phyloP scores from a whole-genome alignment of 2,888 invertebrate species.

The Cacoxenus indagator region DNA sequence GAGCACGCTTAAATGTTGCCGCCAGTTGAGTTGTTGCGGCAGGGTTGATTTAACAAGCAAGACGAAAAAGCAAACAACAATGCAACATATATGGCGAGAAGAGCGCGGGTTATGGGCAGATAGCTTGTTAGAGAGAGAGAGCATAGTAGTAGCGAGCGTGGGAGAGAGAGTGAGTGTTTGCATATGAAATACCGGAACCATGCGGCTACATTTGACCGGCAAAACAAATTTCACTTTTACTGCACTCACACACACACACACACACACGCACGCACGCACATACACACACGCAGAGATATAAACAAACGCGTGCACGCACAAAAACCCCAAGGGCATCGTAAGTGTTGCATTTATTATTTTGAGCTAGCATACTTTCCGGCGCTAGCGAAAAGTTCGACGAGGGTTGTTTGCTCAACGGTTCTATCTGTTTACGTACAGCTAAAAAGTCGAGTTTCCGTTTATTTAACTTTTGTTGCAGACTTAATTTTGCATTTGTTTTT shows the following conservation, averaged over 20 bases:
- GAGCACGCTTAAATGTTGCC: slow-evolving; percentile 19
- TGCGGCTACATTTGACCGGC: slow-evolving; percentile 49
- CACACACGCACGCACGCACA: not conserved
- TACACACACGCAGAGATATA: slow-evolving; percentile 12
- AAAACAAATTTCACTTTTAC: slow-evolving; percentile 44
- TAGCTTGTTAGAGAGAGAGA: slow-evolving; percentile 32
- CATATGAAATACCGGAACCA: slow-evolving; percentile 65
- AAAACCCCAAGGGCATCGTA: slow-evolving; percentile 53
- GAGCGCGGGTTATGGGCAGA: not conserved
- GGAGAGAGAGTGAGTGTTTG: slow-evolving; percentile 46
- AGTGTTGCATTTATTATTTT: slow-evolving; percentile 58
- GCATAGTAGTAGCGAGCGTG: not conserved
- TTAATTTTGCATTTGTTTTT: no score
- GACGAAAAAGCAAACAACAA: slow-evolving; percentile 37
- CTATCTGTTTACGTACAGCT: slow-evolving; percentile 32
- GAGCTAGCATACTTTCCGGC: slow-evolving; percentile 51
- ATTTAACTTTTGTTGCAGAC: slow-evolving; percentile 38
- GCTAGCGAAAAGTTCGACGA: slow-evolving; percentile 25
- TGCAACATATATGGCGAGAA: not conserved
- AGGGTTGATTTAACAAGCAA: slow-evolving; percentile 60
- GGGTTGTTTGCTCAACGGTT: slow-evolving; percentile 44
- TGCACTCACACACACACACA: slow-evolving; percentile 19
- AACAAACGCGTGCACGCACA: slow-evolving; percentile 4
- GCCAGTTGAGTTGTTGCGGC: slow-evolving; percentile 39
- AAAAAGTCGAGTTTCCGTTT: not conserved